Evolutionary conservation across 2,113 vertebrate genomes (phyloP), one percentile per base, ranked within the genome.

Genomic region (Corythaeola cristata): DNA sequence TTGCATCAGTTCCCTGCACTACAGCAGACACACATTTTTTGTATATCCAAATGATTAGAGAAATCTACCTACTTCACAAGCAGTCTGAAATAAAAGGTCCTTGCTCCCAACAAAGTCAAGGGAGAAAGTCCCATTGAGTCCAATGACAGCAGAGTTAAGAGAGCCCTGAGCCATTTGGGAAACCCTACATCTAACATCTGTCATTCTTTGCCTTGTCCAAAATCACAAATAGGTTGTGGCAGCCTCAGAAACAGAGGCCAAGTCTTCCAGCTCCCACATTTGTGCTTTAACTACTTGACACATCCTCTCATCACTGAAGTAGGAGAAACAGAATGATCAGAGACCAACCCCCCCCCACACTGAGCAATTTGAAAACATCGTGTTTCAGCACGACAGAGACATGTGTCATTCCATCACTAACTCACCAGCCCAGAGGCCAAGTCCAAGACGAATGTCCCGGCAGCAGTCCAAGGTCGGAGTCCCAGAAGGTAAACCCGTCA

Each of bases 351-450:
- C 13, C 13, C n/a, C 47, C 81, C 44, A 49, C 1, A 3, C 49
- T 32, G 47, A 87, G 45, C 33, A 59, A 84, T 47, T 27, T 60
- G 58, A 82, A 93, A 95, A 68, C 50, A 78, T 24, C n/a, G 45
- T 45, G 49, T 94, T 96, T 85, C 81, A 89, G 66, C 41, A 81
- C 53, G 76, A 74, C 22, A 83, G 50, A 94, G 76, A 92, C 0
- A 0, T 50, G 35, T 72, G 80, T 78, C 88, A 67, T 77, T 87
- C 83, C 68, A 68, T 39, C 69, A 75, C 44, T 78, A 95, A 93
- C 90, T 94, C 92, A 85, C 80, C 95, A 90, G 76, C n/a, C 33
- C 60, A 69, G 49, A 76, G 45, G 50, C 93, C 62, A 89, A 90
- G 66, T 78, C 83, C 86, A 72, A 94, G 76, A 78, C 12, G 82